Base-by-base conservation (phyloP, 2,113 vertebrate genomes). In the Rhinolophus ferrumequinum region DNA sequence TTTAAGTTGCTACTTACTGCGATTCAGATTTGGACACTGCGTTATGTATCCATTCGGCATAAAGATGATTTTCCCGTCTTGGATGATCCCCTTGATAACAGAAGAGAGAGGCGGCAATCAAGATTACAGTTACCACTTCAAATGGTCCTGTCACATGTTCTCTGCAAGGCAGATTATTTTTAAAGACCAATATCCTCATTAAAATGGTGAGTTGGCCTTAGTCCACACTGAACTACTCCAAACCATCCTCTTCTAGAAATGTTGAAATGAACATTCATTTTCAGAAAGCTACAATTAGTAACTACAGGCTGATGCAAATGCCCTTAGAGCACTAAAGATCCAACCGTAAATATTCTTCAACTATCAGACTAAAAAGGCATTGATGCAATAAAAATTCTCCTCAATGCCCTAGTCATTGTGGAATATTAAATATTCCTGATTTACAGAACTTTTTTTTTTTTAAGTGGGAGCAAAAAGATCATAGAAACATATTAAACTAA, bases 1-100 rank as follows among this genome's bases (percentile, higher is more conserved):
- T 62, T 64, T 56, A 90, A 95, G 88, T 44, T 88, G 62, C 73
- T 98, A 99, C 99, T 99, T 99, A 99, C 99, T 99, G 99, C 99
- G 99, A 98, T 99, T 99, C 52, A 99, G 99, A 98, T 99, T 99
- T 14, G 99, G 99, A 97, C 99, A 99, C 97, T 99, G 99, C 0
- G 97, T 98, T 97, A 99, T 99, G 98, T 99, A 99, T 97, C 99
- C 99, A 60, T 99, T 99, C 13, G 99, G 99, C 97, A 99, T 98
- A 86, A 99, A 99, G 98, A 99, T 98, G 94, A 99, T 91, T 98
- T 99, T 99, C 97, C 99, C 99, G 81, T 99, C 99, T 98, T 99
- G 99, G 98, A 99, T 99, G 73, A 99, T 96, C 85, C 99, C 99
- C 99, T 99, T 98, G 90, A 94, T 66, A 97, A 98, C 44, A 98